A percentile compares a stretch with the other conserved stretches of the same genome.
phyloP scores from a whole-genome alignment of 2,888 invertebrate genomes.

The Drosophila paramelanica region DNA sequence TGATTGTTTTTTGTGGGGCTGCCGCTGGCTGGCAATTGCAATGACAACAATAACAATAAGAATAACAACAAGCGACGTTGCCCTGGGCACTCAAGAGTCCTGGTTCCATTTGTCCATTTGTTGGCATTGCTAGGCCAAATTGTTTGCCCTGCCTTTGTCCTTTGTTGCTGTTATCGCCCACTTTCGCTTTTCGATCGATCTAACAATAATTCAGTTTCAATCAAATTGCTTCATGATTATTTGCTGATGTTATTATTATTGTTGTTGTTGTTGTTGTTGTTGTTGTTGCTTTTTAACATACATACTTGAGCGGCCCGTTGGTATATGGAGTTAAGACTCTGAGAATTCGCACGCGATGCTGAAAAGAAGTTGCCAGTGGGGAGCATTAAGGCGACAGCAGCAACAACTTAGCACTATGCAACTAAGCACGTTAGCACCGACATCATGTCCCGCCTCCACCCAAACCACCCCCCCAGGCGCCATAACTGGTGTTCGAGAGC shows the following conservation, averaged over 20 bases:
- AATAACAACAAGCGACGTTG: slow-evolving; percentile 53
- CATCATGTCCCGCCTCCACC: background rate
- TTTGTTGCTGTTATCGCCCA: slow-evolving; percentile 47
- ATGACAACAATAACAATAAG: slow-evolving; percentile 10
- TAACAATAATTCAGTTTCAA: slow-evolving; percentile 81
- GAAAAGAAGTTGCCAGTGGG: slow-evolving; percentile 3
- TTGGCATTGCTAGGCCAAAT: slow-evolving; percentile 56
- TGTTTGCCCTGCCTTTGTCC: slow-evolving; percentile 31
- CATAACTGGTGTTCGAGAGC: slow-evolving; percentile 20
- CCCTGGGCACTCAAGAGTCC: slow-evolving; percentile 69
- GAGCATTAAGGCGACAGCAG: slow-evolving; percentile 11
- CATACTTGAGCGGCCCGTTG: slow-evolving; percentile 32
- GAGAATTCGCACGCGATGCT: slow-evolving; percentile 50
- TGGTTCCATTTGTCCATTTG: slow-evolving; percentile 58
- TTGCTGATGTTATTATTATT: slow-evolving; percentile 24
- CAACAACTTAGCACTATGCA: slow-evolving; percentile 30
- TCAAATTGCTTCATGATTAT: slow-evolving; percentile 67
- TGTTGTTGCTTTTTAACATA: slow-evolving; percentile 32
- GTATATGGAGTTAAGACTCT: slow-evolving; percentile 43
- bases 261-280: slow-evolving; percentile 26
- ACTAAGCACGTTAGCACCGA: slow-evolving; percentile 1
- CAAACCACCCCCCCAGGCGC: slow-evolving; percentile 12
- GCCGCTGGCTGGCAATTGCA: slow-evolving; percentile 26
- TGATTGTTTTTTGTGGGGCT: slow-evolving; percentile 71
- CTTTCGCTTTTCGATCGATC: slow-evolving; percentile 81